Evolutionary conservation across 2,888 invertebrate genomes (phyloP).

Genomic region (Alentia gelatinosa): DNA sequence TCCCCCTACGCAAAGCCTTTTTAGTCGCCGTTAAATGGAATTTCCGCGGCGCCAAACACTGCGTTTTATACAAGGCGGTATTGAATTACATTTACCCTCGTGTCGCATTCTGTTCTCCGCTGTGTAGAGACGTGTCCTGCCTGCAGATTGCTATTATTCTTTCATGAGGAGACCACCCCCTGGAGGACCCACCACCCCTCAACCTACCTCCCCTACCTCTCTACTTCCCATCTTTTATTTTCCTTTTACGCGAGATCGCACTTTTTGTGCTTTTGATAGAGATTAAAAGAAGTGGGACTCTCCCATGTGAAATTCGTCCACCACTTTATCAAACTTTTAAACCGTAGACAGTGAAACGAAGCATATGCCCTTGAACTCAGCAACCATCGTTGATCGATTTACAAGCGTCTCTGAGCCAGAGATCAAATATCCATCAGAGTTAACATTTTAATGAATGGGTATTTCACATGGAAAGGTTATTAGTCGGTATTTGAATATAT

Average conservation of each 20-base stretch:
- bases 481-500: too few relatives aligned
- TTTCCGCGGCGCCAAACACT: slow-evolving; percentile 34
- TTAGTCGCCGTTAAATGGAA: slow-evolving; percentile 23
- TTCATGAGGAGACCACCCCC: neutral
- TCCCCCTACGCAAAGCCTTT: slow-evolving; percentile 24
- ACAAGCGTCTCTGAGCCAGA: too few relatives aligned
- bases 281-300: neutral
- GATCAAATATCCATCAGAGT: too few relatives aligned
- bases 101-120: slow-evolving; percentile 39
- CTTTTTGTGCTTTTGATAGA: neutral
- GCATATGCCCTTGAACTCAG: too few relatives aligned
- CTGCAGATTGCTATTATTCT: slow-evolving; percentile 29
- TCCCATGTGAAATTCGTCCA: neutral
- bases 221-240: neutral
- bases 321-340: neutral
- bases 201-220: too few relatives aligned
- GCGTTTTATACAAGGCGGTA: slow-evolving; percentile 34
- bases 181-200: too few relatives aligned
- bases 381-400: too few relatives aligned
- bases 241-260: neutral
- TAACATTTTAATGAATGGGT: too few relatives aligned
- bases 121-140: slow-evolving; percentile 19
- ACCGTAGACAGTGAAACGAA: neutral
- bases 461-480: too few relatives aligned
- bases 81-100: slow-evolving; percentile 45